Base-by-base conservation (phyloP, 1,140 invertebrate genomes). In the Microplitis demolitor region DNA sequence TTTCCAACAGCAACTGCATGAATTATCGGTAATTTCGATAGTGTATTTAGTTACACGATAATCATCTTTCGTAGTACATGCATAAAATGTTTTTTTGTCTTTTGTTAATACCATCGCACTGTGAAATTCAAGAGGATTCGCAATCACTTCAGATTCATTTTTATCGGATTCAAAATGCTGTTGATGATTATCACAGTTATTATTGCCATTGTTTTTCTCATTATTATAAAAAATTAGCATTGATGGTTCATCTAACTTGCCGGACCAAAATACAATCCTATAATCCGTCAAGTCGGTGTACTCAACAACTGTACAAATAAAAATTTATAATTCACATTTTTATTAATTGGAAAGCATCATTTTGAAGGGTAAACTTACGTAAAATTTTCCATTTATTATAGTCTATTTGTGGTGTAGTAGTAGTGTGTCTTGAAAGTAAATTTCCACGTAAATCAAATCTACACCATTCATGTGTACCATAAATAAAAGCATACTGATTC, bases 391-490 rank as follows among this genome's bases (percentile, higher is more conserved):
- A 94, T 68, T 89, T 84, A 1, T 88, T 87, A 16, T 87, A 85
- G 58, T 92, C 87, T 45, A 91, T 89, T 45, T 45, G 6, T 45
- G 39, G 39, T 11, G 39, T 45, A 0, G 91, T 90, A 6, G 89
- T 90, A 1, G 88, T 86, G 31, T 88, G 85, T 3, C 88, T 91
- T 3, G 90, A 87, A 39, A 93, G 81, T n/a, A 89, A 80, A 77
- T 93, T 92, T 6, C 95, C 95, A 14, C 94, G 84, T 85, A 96
- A 90, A 82, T 92, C 92, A 77, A 92, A 96, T 76, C 88, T 90
- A 9, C 91, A 94, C 93, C 93, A 94, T 8, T 86, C 87, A 13
- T 84, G 79, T 75, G 86, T 87, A 3, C 90, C 90, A 77, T 91
- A 93, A 75, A 93, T 90, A 75, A 92, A 90, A 73, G 91, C 89